Evolutionary conservation across 2,888 invertebrate species (phyloP).

Genomic region (Lissonota sp.): DNA sequence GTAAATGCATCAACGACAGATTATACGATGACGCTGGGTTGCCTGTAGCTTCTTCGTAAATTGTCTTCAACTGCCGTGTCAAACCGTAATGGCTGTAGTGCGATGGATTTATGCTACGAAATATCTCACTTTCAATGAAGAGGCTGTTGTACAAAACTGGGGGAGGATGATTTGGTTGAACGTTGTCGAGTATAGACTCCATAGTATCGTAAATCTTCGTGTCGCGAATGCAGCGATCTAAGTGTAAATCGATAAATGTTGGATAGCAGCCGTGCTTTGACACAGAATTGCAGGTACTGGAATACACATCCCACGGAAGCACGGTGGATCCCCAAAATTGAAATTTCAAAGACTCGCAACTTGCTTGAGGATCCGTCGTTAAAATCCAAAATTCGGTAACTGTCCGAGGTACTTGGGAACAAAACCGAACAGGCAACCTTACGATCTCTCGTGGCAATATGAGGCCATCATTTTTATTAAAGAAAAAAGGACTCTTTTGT

Average conservation of each 20-base stretch:
- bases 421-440: conserved; percentile 84
- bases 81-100: conserved; percentile 68
- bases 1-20: conserved; percentile 70
- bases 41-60: conserved; percentile 59
- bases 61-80: conserved; percentile 65
- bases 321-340: conserved; percentile 68
- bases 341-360: conserved; percentile 64
- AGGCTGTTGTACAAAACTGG: conserved; percentile 65
- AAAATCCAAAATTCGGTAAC: conserved; percentile 85
- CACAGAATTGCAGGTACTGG: not conserved
- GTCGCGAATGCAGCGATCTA: conserved; percentile 66
- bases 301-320: not conserved
- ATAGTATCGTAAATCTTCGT: conserved; percentile 67
- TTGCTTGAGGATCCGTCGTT: conserved; percentile 82
- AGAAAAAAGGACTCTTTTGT: conserved; percentile 84
- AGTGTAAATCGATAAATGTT: conserved; percentile 64
- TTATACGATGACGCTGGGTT: conserved; percentile 66
- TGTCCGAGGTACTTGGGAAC: conserved; percentile 82
- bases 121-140: conserved; percentile 73
- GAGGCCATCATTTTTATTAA: conserved; percentile 86
- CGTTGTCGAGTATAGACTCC: conserved; percentile 64
- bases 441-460: conserved; percentile 85
- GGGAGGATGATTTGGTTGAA: conserved; percentile 11
- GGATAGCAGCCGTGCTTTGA: not conserved
- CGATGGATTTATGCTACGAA: conserved; percentile 70